Percentiles rank a stretch among this genome's conserved stretches.
These are phyloP conservation scores for Scaeva pyrastri DNA, from an alignment of 2,888 invertebrate species.

Conservation along the genomic window DNA sequence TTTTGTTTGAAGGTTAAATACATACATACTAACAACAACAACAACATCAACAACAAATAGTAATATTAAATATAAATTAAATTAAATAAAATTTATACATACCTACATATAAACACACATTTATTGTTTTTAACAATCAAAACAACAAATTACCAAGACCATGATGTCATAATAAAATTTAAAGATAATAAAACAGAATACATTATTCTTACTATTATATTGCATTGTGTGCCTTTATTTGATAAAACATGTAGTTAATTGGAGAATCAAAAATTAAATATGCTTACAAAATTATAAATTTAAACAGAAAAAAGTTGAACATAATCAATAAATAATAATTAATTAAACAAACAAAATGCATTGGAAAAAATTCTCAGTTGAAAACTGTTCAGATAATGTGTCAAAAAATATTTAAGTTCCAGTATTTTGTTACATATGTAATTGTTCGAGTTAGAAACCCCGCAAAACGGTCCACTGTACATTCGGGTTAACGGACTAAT, in stretches of 20 bases:
- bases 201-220: constrained; percentile 12
- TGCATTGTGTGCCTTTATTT: constrained; percentile 35
- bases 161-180: neutral
- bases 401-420: neutral
- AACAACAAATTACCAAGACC: neutral
- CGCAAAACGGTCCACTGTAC: neutral
- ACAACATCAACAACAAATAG: neutral
- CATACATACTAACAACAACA: neutral
- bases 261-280: neutral
- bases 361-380: neutral
- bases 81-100: no score
- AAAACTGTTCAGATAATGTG: constrained; percentile 18
- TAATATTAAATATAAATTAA: neutral
- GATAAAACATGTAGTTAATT: constrained; percentile 6
- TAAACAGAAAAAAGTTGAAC: neutral
- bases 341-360: neutral
- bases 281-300: neutral
- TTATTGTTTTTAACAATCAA: neutral
- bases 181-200: neutral
- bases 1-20: neutral
- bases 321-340: neutral
- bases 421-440: neutral
- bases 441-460: neutral
- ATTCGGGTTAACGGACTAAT: neutral
- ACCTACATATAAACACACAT: neutral